These are phyloP conservation scores for Aporophyla nigra DNA, from an alignment of 2,888 invertebrate species.

Conservation along the genomic window DNA sequence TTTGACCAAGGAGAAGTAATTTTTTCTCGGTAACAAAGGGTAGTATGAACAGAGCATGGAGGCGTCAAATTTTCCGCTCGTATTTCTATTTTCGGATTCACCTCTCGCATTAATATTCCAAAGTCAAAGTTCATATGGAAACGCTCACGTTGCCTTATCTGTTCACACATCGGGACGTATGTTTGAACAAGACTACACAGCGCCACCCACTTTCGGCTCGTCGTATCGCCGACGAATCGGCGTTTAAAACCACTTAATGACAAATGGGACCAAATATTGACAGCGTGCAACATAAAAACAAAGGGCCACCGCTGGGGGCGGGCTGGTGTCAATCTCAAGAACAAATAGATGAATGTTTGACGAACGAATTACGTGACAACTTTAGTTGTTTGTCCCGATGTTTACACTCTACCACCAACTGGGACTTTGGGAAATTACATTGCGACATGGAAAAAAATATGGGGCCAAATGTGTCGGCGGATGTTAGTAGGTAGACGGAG, in stretches of 20 bases:
- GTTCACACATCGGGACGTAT: constrained; percentile 63
- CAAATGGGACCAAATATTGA: constrained; percentile 89
- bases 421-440: constrained; percentile 78
- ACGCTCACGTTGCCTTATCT: constrained; percentile 59
- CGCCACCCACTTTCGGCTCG: constrained; percentile 80
- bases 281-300: constrained; percentile 87
- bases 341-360: constrained; percentile 87
- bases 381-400: constrained; percentile 79
- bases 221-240: constrained; percentile 78
- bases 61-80: constrained; percentile 6
- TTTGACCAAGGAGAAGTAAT: constrained; percentile 68
- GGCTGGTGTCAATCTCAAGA: constrained; percentile 88
- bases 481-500: constrained; percentile 68
- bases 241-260: constrained; percentile 84
- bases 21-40: constrained; percentile 54
- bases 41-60: constrained; percentile 2
- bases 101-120: constrained; percentile 69
- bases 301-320: constrained; percentile 84
- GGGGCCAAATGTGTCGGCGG: constrained; percentile 72
- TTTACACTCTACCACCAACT: constrained; percentile 75
- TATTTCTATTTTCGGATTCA: constrained; percentile 44
- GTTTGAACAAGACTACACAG: constrained; percentile 75
- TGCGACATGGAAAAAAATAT: constrained; percentile 73
- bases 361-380: constrained; percentile 89
- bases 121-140: constrained; percentile 73